Conservation (phyloP, 2,113 vertebrate genomes). For the Bubo scandiacus region DNA sequence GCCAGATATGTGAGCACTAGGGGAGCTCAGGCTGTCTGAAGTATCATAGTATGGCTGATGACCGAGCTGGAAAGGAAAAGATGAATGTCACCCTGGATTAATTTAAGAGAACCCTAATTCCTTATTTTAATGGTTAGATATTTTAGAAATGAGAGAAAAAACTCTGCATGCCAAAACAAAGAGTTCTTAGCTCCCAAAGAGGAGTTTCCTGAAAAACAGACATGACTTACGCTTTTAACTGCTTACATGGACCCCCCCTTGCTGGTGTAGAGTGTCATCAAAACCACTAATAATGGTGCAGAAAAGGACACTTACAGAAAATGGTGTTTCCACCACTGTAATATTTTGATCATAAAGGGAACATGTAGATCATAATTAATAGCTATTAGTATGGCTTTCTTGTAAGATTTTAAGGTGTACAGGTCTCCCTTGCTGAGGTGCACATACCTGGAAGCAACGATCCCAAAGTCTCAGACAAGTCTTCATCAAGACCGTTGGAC, state of each 20-base stretch:
- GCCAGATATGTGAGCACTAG: not conserved
- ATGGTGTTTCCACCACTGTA: not conserved
- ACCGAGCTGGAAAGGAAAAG: not conserved
- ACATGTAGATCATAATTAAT: not conserved
- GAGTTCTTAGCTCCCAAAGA: not conserved
- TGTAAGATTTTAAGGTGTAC: not conserved
- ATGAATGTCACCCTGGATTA: rapidly evolving
- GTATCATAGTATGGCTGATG: not conserved
- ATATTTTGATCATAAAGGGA: not conserved
- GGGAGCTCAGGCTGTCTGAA: not conserved
- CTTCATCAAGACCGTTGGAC: not conserved
- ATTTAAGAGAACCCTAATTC: not conserved
- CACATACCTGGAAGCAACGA: not conserved
- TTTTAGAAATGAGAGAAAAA: not conserved
- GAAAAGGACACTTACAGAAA: not conserved
- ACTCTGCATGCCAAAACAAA: not conserved
- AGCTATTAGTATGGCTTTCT: not conserved
- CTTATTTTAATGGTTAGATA: not conserved
- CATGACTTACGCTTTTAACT: not conserved
- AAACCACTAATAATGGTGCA: not conserved
- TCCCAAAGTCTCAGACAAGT: not conserved
- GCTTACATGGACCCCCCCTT: not conserved
- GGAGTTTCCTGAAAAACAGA: not conserved
- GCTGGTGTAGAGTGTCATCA: not conserved
- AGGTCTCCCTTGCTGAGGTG: not conserved